A percentile compares a stretch with the other conserved stretches of the same genome.
These are phyloP conservation scores for Zoroaster sp. DNA, from an alignment of 53 echinoderm and acorn worm species.

Conservation along the genomic window DNA sequence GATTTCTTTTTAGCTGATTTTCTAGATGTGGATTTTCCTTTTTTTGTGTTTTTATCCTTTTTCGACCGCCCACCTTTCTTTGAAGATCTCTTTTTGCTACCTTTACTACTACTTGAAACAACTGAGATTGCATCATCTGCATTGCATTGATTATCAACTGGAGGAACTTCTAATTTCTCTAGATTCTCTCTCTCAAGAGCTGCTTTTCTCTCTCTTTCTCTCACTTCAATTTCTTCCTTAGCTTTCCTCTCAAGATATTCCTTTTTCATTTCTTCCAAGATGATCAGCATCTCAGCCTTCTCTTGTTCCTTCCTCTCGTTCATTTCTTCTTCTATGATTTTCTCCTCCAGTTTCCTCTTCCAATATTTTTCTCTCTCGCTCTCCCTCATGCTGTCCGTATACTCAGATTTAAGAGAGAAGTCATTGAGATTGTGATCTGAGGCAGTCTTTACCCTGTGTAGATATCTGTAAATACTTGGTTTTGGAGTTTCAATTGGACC, in stretches of 20 bases:
- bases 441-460: constrained; percentile 69
- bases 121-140: not conserved
- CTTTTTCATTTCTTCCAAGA: constrained; percentile 35
- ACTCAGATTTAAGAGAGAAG: constrained; percentile 74
- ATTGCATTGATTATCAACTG: not conserved
- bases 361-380: constrained; percentile 69
- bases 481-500: constrained; percentile 63
- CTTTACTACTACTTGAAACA: constrained; percentile 17
- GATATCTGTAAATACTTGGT: constrained; percentile 68
- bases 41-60: constrained; percentile 55
- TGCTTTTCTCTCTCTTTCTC: not conserved
- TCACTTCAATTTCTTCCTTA: constrained; percentile 3
- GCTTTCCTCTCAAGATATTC: constrained; percentile 22
- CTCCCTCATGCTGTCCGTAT: constrained; percentile 68
- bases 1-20: constrained; percentile 37
- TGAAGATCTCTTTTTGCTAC: constrained; percentile 32
- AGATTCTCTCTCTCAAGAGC: constrained; percentile 54
- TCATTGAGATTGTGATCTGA: constrained; percentile 47
- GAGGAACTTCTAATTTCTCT: constrained; percentile 28
- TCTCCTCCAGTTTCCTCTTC: constrained; percentile 69
- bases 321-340: constrained; percentile 63
- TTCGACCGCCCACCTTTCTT: constrained; percentile 21
- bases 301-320: constrained; percentile 66
- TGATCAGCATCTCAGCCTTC: constrained; percentile 52
- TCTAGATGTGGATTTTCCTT: constrained; percentile 30